Conservation (phyloP, 2,888 invertebrate genomes). For the Lymantria dispar region DNA sequence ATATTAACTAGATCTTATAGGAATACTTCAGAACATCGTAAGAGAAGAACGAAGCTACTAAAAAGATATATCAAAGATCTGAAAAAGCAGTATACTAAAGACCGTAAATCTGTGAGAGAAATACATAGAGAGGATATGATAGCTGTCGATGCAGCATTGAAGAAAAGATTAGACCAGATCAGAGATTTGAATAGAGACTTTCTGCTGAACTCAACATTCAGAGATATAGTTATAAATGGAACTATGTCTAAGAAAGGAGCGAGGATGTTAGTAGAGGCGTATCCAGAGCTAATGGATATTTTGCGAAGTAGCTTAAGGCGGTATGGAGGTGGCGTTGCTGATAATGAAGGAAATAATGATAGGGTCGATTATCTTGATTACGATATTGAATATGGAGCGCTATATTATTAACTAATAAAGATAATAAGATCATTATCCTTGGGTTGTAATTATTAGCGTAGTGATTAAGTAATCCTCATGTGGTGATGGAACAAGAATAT, state of each 20-base stretch:
- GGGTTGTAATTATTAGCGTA: not conserved
- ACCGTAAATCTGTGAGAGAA: not conserved
- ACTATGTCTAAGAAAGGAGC: not conserved
- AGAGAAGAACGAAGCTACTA: not conserved
- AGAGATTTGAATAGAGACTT: not conserved
- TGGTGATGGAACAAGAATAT: too few species aligned
- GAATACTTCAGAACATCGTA: not conserved
- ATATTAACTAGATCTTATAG: conserved; percentile 6
- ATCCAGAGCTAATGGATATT: conserved; percentile 1
- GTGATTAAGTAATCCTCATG: too few species aligned
- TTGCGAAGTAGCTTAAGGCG: not conserved
- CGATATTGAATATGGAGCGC: conserved; percentile 3
- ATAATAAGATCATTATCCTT: not conserved
- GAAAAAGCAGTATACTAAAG: not conserved
- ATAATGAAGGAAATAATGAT: not conserved
- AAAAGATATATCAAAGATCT: not conserved
- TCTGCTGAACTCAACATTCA: conserved; percentile 3
- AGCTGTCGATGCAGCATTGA: not conserved
- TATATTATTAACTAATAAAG: not conserved
- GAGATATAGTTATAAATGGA: not conserved
- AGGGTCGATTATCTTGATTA: not conserved
- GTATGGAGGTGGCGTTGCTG: not conserved
- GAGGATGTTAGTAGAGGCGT: not conserved
- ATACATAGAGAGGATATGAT: not conserved
- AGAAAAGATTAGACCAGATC: not conserved